A percentile compares a stretch with the other conserved stretches of the same genome.
Conservation (phyloP, 37 sponge, comb jelly and placozoan genomes). For the Halichondria panicea region DNA sequence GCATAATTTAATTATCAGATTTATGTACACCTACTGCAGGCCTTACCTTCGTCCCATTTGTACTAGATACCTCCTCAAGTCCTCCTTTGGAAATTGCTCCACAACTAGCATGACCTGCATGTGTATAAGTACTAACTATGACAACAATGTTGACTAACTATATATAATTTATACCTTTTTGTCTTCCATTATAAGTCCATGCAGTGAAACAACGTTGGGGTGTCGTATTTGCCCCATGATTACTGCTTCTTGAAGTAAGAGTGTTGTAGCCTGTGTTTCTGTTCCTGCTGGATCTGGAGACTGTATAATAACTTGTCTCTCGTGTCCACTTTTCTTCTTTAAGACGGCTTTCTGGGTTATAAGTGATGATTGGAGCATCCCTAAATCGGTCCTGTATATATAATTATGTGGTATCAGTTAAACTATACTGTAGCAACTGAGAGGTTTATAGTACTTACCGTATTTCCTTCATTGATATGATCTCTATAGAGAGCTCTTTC, state of each 20-base stretch:
- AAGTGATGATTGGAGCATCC: no score
- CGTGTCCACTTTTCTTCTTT: no score
- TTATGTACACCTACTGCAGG: background rate
- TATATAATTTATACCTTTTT: background rate
- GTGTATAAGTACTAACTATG: background rate
- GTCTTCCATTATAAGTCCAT: constrained; percentile 31
- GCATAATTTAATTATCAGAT: background rate
- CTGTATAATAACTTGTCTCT: no score
- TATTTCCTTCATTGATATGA: no score
- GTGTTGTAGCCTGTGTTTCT: no score
- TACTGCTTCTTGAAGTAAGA: constrained; percentile 53
- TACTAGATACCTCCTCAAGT: constrained; percentile 36
- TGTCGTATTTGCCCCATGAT: constrained; percentile 62
- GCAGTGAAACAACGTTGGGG: constrained; percentile 42
- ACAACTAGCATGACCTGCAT: constrained; percentile 44
- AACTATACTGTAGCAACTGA: no score
- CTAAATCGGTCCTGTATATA: no score
- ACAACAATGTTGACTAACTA: background rate
- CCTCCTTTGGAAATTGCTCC: constrained; percentile 56
- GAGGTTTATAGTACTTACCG: no score
- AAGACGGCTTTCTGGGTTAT: no score
- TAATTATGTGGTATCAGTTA: no score
- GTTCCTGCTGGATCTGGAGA: no score
- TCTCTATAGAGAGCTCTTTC: no score
- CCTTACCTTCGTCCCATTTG: constrained; percentile 31